These are phyloP conservation scores for Hirtodrosophila duncani DNA, from an alignment of 2,888 invertebrate genomes.

Conservation along the genomic window DNA sequence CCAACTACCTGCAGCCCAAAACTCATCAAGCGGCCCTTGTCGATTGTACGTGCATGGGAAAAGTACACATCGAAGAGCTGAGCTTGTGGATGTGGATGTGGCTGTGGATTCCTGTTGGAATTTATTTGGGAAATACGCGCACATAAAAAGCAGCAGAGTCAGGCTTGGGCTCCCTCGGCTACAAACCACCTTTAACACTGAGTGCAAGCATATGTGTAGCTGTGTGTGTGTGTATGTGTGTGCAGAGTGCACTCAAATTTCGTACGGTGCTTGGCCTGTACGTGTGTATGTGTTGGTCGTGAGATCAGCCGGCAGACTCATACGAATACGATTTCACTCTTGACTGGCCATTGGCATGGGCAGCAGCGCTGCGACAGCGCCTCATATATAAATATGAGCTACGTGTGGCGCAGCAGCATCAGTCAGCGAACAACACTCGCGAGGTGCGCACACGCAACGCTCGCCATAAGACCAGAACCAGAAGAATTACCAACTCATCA, in stretches of 20 bases:
- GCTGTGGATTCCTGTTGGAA: constrained; percentile 76
- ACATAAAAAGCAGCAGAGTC: constrained; percentile 48
- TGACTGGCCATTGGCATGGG: constrained; percentile 67
- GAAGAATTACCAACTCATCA: constrained; percentile 27
- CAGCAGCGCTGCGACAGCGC: constrained; percentile 58
- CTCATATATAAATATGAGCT: constrained; percentile 76
- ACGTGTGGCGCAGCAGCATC: constrained; percentile 75
- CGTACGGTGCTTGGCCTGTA: constrained; percentile 61
- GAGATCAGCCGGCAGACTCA: constrained; percentile 72
- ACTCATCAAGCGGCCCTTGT: constrained; percentile 71
- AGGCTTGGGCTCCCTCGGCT: constrained; percentile 1
- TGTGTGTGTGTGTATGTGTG: constrained; percentile 27
- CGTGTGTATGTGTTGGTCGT: constrained; percentile 45
- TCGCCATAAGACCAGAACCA: constrained; percentile 22
- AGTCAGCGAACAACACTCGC: constrained; percentile 75
- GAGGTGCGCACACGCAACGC: constrained; percentile 71
- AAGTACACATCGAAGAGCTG: constrained; percentile 67
- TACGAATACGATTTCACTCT: constrained; percentile 72
- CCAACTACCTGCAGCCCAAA: constrained; percentile 66
- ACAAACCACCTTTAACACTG: constrained; percentile 5
- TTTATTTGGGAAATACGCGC: constrained; percentile 75
- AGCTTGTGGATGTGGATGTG: constrained; percentile 23
- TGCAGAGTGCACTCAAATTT: constrained; percentile 73
- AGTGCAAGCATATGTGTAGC: background rate
- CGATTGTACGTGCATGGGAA: constrained; percentile 76